Evolutionary conservation across 2,113 vertebrate species (phyloP), one percentile per base, ranked within the genome.

Genomic region (Peromyscus maniculatus): DNA sequence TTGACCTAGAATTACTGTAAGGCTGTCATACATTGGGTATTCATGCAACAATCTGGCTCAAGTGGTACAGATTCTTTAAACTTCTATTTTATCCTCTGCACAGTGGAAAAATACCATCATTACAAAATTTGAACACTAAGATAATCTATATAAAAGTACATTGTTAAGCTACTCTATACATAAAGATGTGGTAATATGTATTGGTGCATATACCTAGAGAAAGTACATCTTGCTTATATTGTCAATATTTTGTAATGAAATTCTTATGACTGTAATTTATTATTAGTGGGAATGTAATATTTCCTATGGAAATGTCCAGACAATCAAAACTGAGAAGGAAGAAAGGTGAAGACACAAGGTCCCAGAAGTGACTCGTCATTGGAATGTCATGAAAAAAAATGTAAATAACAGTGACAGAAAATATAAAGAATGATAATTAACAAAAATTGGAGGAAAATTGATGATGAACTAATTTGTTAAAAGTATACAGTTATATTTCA

Each of bases 361-460:
- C 7, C 26, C 52, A 2, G 36, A 89, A n/a, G 7, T 66, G 75
- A 82, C 13, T 74, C 77, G 59, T 2, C 39, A 16, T 24, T 91
- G 39, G 12, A 28, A 82, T 52, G 33, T 82, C 28, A 52, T 13
- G 9, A 90, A 26, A 57, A 80, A 43, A 28, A 80, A 91, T 11
- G 15, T 55, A 43, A 21, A 26, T 4, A 78, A 57, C 36, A 5
- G 62, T n/a, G 5, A 52, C 11, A 36, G n/a, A 55, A 64, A 87
- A 43, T 1, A 77, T n/a, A 13, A n/a, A 83, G 74, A 3, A 77
- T 19, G 67, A 83, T 77, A 10, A 8, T 75, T 16, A 83, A 77
- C n/a, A n/a, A 0, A 67, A 3, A 62, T 9, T 59, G 11, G 4
- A 22, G 11, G 36, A n/a, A 6, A n/a, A 26, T 5, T 11, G 16